These are phyloP conservation scores for Oscheius sp. DNA, from an alignment of 2,888 invertebrate genomes.

Conservation along the genomic window DNA sequence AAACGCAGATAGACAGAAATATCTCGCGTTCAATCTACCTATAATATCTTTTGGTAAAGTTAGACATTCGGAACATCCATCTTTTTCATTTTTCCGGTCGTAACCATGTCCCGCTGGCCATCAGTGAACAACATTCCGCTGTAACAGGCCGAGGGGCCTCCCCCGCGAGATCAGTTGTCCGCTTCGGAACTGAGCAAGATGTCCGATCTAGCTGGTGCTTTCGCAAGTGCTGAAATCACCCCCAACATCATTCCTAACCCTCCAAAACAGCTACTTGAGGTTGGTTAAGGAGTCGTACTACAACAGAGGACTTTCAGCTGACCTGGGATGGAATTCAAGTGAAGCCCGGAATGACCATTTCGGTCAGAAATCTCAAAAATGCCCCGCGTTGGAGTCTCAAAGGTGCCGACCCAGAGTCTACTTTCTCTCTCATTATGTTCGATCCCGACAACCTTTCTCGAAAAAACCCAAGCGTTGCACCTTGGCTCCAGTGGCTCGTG, in stretches of 20 bases:
- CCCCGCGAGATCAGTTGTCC: conserved; percentile 10
- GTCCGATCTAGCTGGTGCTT: conserved; percentile 64
- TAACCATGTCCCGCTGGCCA: not conserved
- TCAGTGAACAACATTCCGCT: conserved; percentile 5
- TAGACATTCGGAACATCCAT: not conserved
- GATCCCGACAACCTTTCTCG: conserved; percentile 73
- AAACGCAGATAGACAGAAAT: too few species aligned
- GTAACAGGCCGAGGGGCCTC: conserved; percentile 15
- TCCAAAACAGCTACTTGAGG: conserved; percentile 61
- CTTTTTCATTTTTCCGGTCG: not conserved
- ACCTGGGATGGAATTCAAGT: conserved; percentile 72
- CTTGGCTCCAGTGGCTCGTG: conserved; percentile 74
- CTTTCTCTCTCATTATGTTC: conserved; percentile 72
- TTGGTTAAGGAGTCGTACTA: too few species aligned
- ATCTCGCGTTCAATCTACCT: too few species aligned
- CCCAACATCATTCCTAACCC: conserved; percentile 71
- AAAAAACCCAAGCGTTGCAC: conserved; percentile 73
- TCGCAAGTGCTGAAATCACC: conserved; percentile 68
- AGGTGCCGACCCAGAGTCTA: conserved; percentile 70
- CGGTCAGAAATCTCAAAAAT: conserved; percentile 68
- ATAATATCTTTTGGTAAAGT: too few species aligned
- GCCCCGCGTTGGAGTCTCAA: conserved; percentile 70
- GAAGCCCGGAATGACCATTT: conserved; percentile 67
- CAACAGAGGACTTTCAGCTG: conserved; percentile 53
- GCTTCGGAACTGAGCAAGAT: conserved; percentile 46